Base-by-base conservation (phyloP, 1,140 invertebrate genomes). In the Drosophila novamexicana region DNA sequence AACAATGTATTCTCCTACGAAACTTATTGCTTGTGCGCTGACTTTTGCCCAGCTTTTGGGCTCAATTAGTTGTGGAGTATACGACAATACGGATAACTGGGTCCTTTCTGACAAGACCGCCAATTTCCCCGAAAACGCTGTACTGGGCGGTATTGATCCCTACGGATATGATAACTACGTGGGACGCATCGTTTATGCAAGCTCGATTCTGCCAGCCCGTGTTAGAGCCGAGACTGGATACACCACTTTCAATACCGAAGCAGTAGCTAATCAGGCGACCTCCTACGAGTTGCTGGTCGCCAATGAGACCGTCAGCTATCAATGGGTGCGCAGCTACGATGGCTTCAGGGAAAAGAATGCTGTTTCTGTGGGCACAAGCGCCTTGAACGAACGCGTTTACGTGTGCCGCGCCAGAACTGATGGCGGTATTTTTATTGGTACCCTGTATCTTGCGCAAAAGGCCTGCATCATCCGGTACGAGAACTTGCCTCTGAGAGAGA, bases 291-390 rank as follows among this genome's bases (percentile, higher is more conserved):
- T 81, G 0, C 45, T 81, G 16, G 68, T 77, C 6, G 40, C 34
- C 59, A 81, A 81, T n/a, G 63, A 49, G 36, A 81, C 79, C 7
- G 68, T 81, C 12, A 70, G 65, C 47, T 49, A 49, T 49, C 18
- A 10, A 9, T 49, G 18, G 47, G 22, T 29, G 4, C 47, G 47
- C 45, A 49, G 74, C 44, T 81, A 34, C 32, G 79, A 81, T 45
- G 79, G 79, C 7, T 81, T 10, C 45, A 61, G 50, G 6, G 79
- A 77, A 22, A 49, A 52, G 7, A 77, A 75, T 40, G 75, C 79
- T 4, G 79, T 81, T 0, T 34, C 69, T 0, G 79, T 81, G 32
- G 79, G 79, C 22, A 81, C 79, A 2, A 66, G 50, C 5, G 1
- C 18, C 2, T 0, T 0, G 12, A 63, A 64, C 22, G 65, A 81